Base-by-base conservation (phyloP, 2,797 vertebrate species). In the Acipenser ruthenus region DNA sequence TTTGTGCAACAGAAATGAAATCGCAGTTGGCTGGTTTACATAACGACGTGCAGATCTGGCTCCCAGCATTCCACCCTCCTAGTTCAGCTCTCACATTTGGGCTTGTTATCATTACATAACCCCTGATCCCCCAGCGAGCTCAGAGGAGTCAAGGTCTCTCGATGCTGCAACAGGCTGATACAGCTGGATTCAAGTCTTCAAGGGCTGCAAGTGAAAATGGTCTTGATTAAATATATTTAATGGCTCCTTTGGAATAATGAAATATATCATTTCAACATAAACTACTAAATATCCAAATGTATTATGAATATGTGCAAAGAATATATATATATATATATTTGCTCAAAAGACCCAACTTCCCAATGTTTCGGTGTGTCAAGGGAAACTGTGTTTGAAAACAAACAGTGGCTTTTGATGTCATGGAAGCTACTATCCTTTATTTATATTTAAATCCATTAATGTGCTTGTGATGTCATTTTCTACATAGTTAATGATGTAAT, bases 91-190 rank as follows among this genome's bases (percentile, higher is more conserved):
- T 18, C 15, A 18, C 15, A 18, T 15, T 15, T 53, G 53, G 47
- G 12, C 49, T 6, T 5, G 8, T n/a, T 50, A 52, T 50, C 6
- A 10, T 61, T 61, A 53, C 68, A 51, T 55, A 65, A 58, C 10
- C 12, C 11, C 9, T 12, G 12, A 69, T 69, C 13, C 64, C 64
- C 64, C 8, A 51, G 23, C 48, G 47, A 56, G 10, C n/a, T 49
- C 8, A 8, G 15, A 49, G 18, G 11, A 59, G 49, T 18, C 12
- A 9, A 37, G 53, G 50, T 2, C 56, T 12, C 50, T 59, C 10
- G 51, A 68, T 37, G 23, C 49, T 62, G 23, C 5, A 37, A 18
- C 67, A 64, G 49, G 12, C 52, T 49, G 23, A 67, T 59, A 62
- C 66, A 15, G 18, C 6, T 3, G 49, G 23, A 51, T 52, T n/a